phyloP scores from a whole-genome alignment of 2,113 vertebrate species.

The Geothlypis trichas region DNA sequence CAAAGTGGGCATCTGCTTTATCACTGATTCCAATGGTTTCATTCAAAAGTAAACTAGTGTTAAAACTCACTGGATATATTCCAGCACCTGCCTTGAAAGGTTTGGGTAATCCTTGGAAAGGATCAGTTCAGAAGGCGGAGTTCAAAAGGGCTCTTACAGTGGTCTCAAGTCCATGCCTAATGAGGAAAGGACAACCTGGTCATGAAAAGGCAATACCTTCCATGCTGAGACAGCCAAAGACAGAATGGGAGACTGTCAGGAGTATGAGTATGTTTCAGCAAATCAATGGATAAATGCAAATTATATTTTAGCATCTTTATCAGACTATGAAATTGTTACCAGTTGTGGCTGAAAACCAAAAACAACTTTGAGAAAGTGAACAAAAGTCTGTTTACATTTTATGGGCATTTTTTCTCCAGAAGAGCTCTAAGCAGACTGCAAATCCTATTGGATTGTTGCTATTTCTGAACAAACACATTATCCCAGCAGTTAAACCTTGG shows the following conservation, averaged over 20 bases:
- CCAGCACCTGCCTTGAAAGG: not conserved
- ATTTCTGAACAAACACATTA: not conserved
- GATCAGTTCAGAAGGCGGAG: not conserved
- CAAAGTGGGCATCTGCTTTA: not conserved
- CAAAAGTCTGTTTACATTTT: not conserved
- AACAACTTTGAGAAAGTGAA: not conserved
- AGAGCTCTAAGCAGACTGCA: not conserved
- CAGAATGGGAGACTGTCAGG: not conserved
- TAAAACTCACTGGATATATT: not conserved
- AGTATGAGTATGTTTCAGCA: not conserved
- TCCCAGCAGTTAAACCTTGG: not conserved
- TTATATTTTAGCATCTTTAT: not conserved
- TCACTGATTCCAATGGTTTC: rapidly evolving
- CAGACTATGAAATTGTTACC: not conserved
- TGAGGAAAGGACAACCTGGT: not conserved
- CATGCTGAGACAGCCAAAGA: not conserved
- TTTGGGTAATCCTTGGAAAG: not conserved
- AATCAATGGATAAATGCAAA: not conserved
- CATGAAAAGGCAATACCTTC: not conserved
- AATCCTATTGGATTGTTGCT: not conserved
- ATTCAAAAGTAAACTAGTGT: not conserved
- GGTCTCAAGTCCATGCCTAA: not conserved
- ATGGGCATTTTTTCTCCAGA: not conserved
- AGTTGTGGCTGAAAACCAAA: not conserved
- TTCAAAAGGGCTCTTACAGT: not conserved